phyloP scores from a whole-genome alignment of 2,888 invertebrate genomes.

The Heliconius aoede region DNA sequence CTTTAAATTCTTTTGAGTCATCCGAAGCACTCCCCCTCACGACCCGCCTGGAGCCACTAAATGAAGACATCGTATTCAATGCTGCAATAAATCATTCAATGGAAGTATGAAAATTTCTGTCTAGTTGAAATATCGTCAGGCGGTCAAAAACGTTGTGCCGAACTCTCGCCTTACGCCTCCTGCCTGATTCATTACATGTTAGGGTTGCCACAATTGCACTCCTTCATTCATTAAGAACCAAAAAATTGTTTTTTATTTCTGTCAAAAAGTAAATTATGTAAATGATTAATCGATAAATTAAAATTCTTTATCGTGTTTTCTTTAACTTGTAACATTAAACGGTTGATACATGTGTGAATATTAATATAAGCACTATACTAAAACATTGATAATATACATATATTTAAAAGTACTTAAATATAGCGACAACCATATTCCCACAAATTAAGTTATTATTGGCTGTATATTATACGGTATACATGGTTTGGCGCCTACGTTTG shows the following conservation, averaged over 20 bases:
- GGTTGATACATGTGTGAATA: no score
- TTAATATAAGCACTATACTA: not conserved
- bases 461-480: slow-evolving; percentile 39
- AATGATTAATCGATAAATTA: not conserved
- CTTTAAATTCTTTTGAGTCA: slow-evolving; percentile 72
- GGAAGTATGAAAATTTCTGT: slow-evolving; percentile 57
- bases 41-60: slow-evolving; percentile 73
- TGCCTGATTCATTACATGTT: slow-evolving; percentile 42
- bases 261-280: not conserved
- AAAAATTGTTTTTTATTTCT: not conserved
- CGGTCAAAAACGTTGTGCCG: slow-evolving; percentile 48
- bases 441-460: slow-evolving; percentile 67
- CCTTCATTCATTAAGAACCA: not conserved
- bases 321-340: no score
- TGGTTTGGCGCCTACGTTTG: slow-evolving; percentile 58
- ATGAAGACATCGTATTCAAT: slow-evolving; percentile 78
- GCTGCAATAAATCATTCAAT: slow-evolving; percentile 70
- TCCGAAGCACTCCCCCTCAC: slow-evolving; percentile 75
- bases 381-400: not conserved
- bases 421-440: slow-evolving; percentile 57
- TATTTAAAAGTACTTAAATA: not conserved
- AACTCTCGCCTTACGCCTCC: slow-evolving; percentile 41
- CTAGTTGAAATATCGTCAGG: slow-evolving; percentile 67
- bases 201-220: slow-evolving; percentile 37
- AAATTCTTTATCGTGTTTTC: not conserved